Base-by-base conservation (phyloP, 2,113 vertebrate species). In the Eleginops maclovinus region DNA sequence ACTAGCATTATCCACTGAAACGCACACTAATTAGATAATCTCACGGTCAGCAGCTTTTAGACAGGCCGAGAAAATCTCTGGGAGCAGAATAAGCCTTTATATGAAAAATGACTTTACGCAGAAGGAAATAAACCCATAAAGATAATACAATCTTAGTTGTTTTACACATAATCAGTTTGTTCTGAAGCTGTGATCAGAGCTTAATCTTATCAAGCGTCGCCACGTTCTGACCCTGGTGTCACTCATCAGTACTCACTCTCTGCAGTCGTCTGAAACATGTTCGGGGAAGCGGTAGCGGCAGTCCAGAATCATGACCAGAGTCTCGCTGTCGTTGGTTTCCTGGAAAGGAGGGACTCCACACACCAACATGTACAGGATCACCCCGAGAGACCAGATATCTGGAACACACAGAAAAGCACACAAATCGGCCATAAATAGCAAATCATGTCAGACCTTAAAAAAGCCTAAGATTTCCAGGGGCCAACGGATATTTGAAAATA, bases 241-340 rank as follows among this genome's bases (percentile, higher is more conserved):
- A 51, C 9, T 26, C n/a, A 36, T 31, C 17, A 2, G 13, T 62
- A 93, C 96, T 91, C 86, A 97, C 96, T 96, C 94, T 86, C 90
- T 90, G 83, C 96, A 97, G 83, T 92, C 83, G 0, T 85, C 66
- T 1, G 96, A 97, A 56, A 97, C 36, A 2, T 95, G 95, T 0
- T 91, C 79, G 0, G 96, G 96, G 14, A 96, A 40, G 0, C 88
- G 90, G 93, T 97, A 97, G 60, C 95, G 94, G 28, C 96, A 97
- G 94, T 97, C 96, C 93, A 97, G 95, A 71, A 97, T 97, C 96
- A 96, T 97, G 84, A 96, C 96, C 79, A 97, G 94, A 3, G 96
- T 97, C 93, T 97, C 96, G 0, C 96, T 97, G 94, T 97, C 96
- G 0, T 96, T 97, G 92, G 95, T 94, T 91, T 97, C 96, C 89